These are phyloP conservation scores for Lacanobia wlatinum DNA, from an alignment of 2,888 invertebrate genomes.

Conservation along the genomic window DNA sequence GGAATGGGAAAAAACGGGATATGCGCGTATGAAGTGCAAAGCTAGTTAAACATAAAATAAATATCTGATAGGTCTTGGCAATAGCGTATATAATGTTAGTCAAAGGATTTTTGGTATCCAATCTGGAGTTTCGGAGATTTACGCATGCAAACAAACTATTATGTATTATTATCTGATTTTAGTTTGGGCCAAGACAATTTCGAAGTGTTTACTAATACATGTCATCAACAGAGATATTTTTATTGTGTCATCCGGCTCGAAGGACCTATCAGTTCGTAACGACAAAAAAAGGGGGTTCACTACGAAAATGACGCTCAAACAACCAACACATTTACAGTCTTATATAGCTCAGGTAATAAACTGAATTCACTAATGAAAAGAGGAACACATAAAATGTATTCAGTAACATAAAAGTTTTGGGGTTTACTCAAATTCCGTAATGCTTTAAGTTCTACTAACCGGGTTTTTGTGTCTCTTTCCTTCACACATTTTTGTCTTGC, in stretches of 20 bases:
- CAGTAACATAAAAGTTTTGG: constrained; percentile 47
- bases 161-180: no score
- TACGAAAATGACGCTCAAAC: constrained; percentile 17
- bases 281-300: constrained; percentile 7
- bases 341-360: constrained; percentile 35
- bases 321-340: constrained; percentile 7
- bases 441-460: constrained; percentile 26
- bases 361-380: constrained; percentile 46
- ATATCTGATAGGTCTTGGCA: no score
- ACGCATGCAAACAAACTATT: no score
- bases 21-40: no score
- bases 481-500: constrained; percentile 17
- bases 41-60: no score
- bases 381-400: constrained; percentile 32
- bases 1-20: no score
- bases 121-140: no score
- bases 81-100: no score
- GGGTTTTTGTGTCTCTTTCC: constrained; percentile 8
- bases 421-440: constrained; percentile 39
- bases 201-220: no score
- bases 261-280: constrained; percentile 13
- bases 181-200: no score
- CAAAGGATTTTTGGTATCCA: no score
- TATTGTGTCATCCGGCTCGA: not conserved
- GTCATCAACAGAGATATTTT: no score